These are phyloP conservation scores for Vandiemenella viatica DNA, from an alignment of 2,888 invertebrate species.

Conservation along the genomic window DNA sequence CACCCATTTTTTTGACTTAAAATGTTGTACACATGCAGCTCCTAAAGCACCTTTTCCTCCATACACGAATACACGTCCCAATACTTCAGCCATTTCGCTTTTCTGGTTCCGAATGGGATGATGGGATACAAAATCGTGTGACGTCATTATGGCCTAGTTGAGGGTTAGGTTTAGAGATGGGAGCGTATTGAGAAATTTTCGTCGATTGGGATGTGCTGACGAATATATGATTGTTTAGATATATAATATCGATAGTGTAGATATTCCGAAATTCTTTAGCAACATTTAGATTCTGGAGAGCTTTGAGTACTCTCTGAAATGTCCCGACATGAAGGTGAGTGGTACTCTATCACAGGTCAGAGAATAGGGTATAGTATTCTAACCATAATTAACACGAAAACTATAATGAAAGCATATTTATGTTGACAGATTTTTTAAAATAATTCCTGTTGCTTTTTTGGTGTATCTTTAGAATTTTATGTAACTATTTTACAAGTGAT, in stretches of 20 bases:
- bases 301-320: slow-evolving; percentile 38
- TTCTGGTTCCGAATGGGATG: slow-evolving; percentile 9
- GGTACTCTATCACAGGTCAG: slow-evolving; percentile 27
- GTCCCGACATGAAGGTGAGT: slow-evolving; percentile 91
- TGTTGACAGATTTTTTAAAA: too few species aligned
- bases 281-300: slow-evolving; percentile 10
- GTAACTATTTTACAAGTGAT: too few species aligned
- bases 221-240: slow-evolving; percentile 4
- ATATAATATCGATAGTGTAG: slow-evolving; percentile 8
- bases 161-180: slow-evolving; percentile 50
- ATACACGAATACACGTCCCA: slow-evolving; percentile 71
- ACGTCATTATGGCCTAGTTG: slow-evolving; percentile 52
- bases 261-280: slow-evolving; percentile 7
- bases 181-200: slow-evolving; percentile 47
- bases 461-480: too few species aligned
- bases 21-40: slow-evolving; percentile 69
- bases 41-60: slow-evolving; percentile 95
- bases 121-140: slow-evolving; percentile 25
- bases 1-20: slow-evolving; percentile 81
- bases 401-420: too few species aligned
- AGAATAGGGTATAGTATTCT: slow-evolving; percentile 9
- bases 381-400: not conserved
- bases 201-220: slow-evolving; percentile 33
- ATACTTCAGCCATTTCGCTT: slow-evolving; percentile 14
- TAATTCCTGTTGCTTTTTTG: too few species aligned